Evolutionary conservation across 2,113 vertebrate genomes (phyloP), one percentile per base, ranked within the genome.

Genomic region (Addax nasomaculatus): DNA sequence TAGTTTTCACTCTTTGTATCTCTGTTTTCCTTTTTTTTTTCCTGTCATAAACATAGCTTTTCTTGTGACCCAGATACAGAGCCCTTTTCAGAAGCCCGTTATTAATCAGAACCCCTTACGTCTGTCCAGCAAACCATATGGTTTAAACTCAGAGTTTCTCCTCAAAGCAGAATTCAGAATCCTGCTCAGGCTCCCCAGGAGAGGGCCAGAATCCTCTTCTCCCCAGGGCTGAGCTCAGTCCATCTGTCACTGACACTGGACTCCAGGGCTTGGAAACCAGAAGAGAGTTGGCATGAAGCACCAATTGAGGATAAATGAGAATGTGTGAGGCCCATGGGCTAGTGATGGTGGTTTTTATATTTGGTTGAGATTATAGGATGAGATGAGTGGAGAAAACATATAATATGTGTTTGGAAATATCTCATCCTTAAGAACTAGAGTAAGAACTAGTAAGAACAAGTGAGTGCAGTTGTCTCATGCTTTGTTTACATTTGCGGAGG

Each of bases 81-180:
- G 47, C 85, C 93, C 51, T 93, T 92, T 95, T 84, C 43, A 30
- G 39, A 96, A 95, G 88, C 70, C 91, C 70, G 17, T 83, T 90
- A 89, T 96, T 97, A 95, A 96, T 86, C 90, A 97, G 95, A 94
- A 60, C 62, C 49, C 89, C 83, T 96, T 79, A 73, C 58, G 93
- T 97, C 94, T 94, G 89, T 97, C 92, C 95, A 97, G 57, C 95
- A 97, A 96, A 97, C 94, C 98, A 98, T 97, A 97, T 98, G 97
- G 98, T 93, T 95, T 64, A 93, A 96, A 85, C 73, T 89, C 90
- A 94, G 95, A 96, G 70, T 85, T 94, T 93, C 79, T 96, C 85
- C 90, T 89, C 79, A 95, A 93, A 97, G 89, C 94, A 97, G 70
- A 96, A 97, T 96, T 90, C 81, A 94, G 96, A 90, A 85, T 96